Evolutionary conservation across 1,140 invertebrate genomes (phyloP), one percentile per base, ranked within the genome.

Genomic region (Hycleus phaleratus): DNA sequence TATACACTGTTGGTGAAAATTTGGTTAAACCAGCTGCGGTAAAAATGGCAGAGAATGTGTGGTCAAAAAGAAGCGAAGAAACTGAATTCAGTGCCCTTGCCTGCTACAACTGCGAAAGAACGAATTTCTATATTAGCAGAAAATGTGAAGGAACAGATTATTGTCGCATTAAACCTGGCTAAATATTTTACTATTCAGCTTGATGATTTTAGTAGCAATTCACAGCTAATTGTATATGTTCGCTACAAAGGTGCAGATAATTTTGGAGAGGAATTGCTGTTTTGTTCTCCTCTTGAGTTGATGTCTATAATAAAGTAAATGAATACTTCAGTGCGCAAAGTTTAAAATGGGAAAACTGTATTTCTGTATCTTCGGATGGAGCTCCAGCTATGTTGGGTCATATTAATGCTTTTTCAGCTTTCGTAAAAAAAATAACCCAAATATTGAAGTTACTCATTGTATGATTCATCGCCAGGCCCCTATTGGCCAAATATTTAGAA

Each of bases 21-120:
- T 55, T 56, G 57, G 51, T 59, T 58, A 55, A 61, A 59, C 49
- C 50, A 61, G 60, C 60, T 48, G 50, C 60, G 59, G 51, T 59
- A 49, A 58, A 61, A 59, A 61, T 32, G 26, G 26, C 26, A 58
- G 59, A 61, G 46, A 39, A 49, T 60, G 58, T 60, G 54, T 46
- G 42, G 38, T 50, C 26, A 32, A 57, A 63, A 63, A 57, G 43
- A 63, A 60, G 58, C 58, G 48, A 63, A 50, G 58, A 63, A 60
- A 63, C 61, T 61, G 58, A 63, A 60, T 62, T 62, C 51, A 60
- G 51, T 62, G 60, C 58, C 52, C 58, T 62, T 62, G 58, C 61
- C 60, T 60, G 60, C 59, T 42, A 58, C 45, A 63, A 63, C 61
- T 63, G 58, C 54, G 26, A 32, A 32, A 32, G 26, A 6, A 32